phyloP scores from a whole-genome alignment of 2,113 vertebrate species.

The Poicephalus gulielmi region DNA sequence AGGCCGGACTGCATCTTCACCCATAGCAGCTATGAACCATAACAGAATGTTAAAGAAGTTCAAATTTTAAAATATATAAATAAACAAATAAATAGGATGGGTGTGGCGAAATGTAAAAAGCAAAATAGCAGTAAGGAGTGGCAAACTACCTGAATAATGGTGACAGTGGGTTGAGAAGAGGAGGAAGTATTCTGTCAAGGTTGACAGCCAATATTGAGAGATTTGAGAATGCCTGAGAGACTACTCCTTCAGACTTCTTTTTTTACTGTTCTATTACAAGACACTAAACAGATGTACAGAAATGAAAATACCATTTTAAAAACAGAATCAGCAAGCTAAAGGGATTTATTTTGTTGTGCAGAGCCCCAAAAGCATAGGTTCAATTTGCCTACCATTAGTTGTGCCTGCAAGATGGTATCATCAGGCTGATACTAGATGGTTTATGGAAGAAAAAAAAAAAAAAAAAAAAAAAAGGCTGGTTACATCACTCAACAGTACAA shows the following conservation, averaged over 20 bases:
- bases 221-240: neutral
- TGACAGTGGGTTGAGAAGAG: neutral
- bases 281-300: neutral
- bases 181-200: neutral
- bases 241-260: neutral
- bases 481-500: neutral
- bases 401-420: neutral
- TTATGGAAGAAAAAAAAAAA: neutral
- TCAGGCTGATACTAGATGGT: neutral
- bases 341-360: neutral
- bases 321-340: neutral
- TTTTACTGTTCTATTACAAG: neutral
- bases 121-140: neutral
- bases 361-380: neutral
- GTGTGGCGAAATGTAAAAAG: neutral
- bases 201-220: neutral
- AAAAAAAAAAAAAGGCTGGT: neutral
- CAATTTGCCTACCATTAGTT: neutral
- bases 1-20: neutral
- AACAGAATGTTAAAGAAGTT: neutral
- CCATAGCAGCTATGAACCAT: neutral
- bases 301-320: neutral
- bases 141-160: neutral
- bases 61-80: neutral
- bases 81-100: neutral